phyloP scores from a whole-genome alignment of 2,113 vertebrate species.

The Megalops atlanticus region DNA sequence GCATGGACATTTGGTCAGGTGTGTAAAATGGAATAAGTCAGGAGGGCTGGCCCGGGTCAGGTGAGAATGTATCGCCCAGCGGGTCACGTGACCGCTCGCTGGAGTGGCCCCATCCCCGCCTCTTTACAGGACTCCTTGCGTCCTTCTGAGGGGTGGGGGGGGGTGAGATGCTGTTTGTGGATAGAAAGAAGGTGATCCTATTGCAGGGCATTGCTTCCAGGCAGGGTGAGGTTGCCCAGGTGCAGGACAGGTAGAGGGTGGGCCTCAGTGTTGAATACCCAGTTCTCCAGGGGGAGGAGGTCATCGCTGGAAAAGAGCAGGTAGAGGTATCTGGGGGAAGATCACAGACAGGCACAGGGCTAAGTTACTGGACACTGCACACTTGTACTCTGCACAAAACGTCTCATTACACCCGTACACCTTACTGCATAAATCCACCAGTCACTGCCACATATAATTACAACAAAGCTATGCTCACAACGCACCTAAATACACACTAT shows the following conservation, averaged over 20 bases:
- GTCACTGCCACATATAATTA: too few species aligned
- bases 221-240: slow-evolving; percentile 91
- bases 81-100: not conserved
- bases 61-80: not conserved
- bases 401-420: too few species aligned
- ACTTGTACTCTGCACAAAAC: too few species aligned
- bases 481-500: not conserved
- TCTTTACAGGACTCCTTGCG: not conserved
- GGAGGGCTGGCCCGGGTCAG: not conserved
- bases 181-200: slow-evolving; percentile 63
- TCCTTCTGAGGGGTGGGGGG: slow-evolving; percentile 3
- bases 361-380: not conserved
- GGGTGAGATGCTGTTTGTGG: not conserved
- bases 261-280: slow-evolving; percentile 32
- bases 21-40: slow-evolving; percentile 18
- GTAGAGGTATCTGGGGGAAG: slow-evolving; percentile 85
- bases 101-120: not conserved
- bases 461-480: too few species aligned
- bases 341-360: not conserved
- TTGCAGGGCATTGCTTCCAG: slow-evolving; percentile 84
- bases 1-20: slow-evolving; percentile 56
- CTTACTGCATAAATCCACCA: too few species aligned
- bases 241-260: slow-evolving; percentile 84
- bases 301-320: slow-evolving; percentile 95
- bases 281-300: slow-evolving; percentile 83